Evolutionary conservation across 2,888 invertebrate species (phyloP).

Genomic region (Schizaphis graminum): DNA sequence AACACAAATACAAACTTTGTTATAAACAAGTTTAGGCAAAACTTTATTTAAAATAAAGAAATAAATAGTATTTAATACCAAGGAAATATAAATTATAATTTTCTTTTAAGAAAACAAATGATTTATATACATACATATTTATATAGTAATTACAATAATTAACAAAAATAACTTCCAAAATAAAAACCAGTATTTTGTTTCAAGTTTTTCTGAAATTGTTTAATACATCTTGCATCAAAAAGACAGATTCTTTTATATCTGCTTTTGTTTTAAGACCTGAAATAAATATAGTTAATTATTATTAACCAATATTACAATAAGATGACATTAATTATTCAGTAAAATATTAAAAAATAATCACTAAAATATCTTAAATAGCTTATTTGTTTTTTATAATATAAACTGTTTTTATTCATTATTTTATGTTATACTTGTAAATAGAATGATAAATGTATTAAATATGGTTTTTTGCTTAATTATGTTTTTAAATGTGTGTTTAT

Average conservation of each 20-base stretch:
- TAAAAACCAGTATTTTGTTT: slow-evolving; percentile 10
- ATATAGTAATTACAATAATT: background rate
- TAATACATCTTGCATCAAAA: slow-evolving; percentile 62
- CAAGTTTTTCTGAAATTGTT: slow-evolving; percentile 52
- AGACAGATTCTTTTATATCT: slow-evolving; percentile 60
- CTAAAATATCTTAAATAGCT: background rate
- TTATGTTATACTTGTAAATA: too few species aligned
- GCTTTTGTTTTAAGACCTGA: slow-evolving; percentile 60
- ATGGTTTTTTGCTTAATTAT: too few species aligned
- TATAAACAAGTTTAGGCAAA: background rate
- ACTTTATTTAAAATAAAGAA: background rate
- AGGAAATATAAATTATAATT: background rate
- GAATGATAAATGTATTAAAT: too few species aligned
- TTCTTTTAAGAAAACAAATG: background rate
- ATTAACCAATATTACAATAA: background rate
- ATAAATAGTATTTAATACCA: background rate
- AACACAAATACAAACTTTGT: background rate
- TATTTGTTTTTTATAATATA: background rate
- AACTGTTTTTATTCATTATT: background rate
- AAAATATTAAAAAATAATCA: background rate
- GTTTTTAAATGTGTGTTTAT: too few species aligned
- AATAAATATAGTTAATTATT: background rate
- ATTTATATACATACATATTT: background rate
- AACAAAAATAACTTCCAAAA: background rate
- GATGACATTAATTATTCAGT: background rate